Conservation (phyloP, 2,797 vertebrate species). For the Siniperca scherzeri region DNA sequence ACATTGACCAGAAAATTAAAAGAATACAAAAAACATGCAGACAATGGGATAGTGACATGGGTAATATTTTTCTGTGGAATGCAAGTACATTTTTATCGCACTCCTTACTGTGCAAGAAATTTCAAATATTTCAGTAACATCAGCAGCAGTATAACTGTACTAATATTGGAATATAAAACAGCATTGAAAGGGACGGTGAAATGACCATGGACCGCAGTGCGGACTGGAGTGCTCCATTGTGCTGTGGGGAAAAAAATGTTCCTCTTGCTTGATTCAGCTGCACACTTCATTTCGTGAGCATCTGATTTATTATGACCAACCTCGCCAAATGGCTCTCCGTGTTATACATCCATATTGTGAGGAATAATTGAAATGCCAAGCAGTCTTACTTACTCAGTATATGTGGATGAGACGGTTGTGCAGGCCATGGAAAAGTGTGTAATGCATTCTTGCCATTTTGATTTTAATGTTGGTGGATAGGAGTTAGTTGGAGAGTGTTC, state of each 20-base stretch:
- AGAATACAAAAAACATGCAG: not conserved
- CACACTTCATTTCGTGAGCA: conserved; percentile 59
- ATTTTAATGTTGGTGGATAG: conserved; percentile 10
- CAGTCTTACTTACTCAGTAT: conserved; percentile 51
- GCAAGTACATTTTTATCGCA: conserved; percentile 16
- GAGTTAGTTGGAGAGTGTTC: not conserved
- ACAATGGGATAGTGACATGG: not conserved
- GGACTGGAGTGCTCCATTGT: conserved; percentile 28
- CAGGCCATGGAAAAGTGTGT: conserved; percentile 21
- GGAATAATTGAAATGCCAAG: conserved; percentile 80
- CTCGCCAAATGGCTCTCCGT: conserved; percentile 62
- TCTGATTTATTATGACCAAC: conserved; percentile 72
- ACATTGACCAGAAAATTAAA: conserved; percentile 22
- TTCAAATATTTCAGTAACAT: conserved; percentile 5
- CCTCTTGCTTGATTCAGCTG: conserved; percentile 59
- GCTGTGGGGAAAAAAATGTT: conserved; percentile 25
- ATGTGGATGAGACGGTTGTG: conserved; percentile 26
- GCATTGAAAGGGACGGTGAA: conserved; percentile 19
- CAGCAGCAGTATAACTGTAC: not conserved
- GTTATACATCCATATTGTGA: conserved; percentile 69
- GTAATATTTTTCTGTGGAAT: not conserved
- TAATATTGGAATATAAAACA: conserved; percentile 37
- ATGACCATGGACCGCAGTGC: conserved; percentile 34
- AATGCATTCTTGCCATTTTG: conserved; percentile 37
- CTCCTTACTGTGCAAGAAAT: conserved; percentile 5